A percentile compares a stretch with the other conserved stretches of the same genome.
phyloP scores from a whole-genome alignment of 2,797 vertebrate genomes.

The Enteromius treurensis region DNA sequence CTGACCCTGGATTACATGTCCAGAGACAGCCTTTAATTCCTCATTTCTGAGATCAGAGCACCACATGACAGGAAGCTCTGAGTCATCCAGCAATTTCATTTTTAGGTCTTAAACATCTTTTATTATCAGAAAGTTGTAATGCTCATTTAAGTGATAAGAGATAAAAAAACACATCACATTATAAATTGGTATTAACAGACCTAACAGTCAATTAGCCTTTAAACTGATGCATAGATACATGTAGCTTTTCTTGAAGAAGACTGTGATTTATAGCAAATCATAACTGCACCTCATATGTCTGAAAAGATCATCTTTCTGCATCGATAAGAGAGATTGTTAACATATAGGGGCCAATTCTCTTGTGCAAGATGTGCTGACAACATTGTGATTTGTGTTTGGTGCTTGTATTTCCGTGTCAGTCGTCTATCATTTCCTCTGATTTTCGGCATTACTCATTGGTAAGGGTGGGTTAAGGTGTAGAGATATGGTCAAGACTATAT shows the following conservation, averaged over 20 bases:
- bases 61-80: conserved; percentile 33
- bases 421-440: too few species aligned
- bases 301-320: not conserved
- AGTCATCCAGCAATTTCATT: conserved; percentile 19
- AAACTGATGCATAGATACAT: not conserved
- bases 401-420: too few species aligned
- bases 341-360: not conserved
- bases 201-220: not conserved
- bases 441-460: too few species aligned
- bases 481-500: too few species aligned
- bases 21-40: conserved; percentile 54
- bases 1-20: conserved; percentile 72
- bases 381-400: too few species aligned
- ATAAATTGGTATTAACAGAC: not conserved
- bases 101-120: conserved; percentile 18
- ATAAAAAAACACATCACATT: not conserved
- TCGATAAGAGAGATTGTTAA: not conserved
- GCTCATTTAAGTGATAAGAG: conserved; percentile 12
- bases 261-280: not conserved
- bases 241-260: not conserved
- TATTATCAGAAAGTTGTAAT: conserved; percentile 3
- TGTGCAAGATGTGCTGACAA: too few species aligned
- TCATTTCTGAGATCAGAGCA: conserved; percentile 48
- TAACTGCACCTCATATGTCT: not conserved
- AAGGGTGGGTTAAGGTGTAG: too few species aligned